These are phyloP conservation scores for Geophilus truncorum DNA, from an alignment of 2,888 invertebrate genomes.

Conservation along the genomic window DNA sequence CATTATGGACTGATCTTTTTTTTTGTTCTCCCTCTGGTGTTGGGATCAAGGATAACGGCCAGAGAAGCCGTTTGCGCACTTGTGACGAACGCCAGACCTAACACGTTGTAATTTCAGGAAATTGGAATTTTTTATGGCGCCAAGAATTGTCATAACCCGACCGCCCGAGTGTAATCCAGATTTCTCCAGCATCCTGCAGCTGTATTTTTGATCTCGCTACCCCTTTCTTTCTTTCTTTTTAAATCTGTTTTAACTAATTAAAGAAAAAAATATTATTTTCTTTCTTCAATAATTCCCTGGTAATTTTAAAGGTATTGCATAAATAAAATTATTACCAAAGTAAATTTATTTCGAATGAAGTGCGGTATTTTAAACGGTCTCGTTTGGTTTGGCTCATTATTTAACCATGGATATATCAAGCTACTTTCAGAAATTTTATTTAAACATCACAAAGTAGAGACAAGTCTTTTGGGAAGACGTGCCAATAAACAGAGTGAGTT, in stretches of 20 bases:
- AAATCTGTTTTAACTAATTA: too few relatives aligned
- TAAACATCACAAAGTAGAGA: neutral
- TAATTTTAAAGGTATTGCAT: too few relatives aligned
- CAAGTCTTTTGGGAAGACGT: neutral
- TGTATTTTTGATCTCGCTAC: too few relatives aligned
- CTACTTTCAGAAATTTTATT: neutral
- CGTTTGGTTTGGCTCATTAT: neutral
- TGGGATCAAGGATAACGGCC: conserved; percentile 15
- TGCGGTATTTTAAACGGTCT: neutral
- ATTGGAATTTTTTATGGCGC: conserved; percentile 10
- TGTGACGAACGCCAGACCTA: conserved; percentile 20
- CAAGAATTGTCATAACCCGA: conserved; percentile 20
- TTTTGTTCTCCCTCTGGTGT: neutral
- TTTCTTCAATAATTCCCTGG: too few relatives aligned
- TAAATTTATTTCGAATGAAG: neutral
- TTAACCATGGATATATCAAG: neutral
- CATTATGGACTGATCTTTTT: conserved; percentile 15
- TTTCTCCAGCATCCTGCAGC: neutral
- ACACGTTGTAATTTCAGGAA: conserved; percentile 20
- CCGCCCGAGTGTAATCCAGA: neutral
- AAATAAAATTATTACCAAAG: too few relatives aligned
- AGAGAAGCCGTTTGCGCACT: neutral
- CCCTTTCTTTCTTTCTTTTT: too few relatives aligned
- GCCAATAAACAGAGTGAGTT: neutral
- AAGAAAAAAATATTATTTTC: too few relatives aligned